A percentile compares a stretch with the other conserved stretches of the same genome.
phyloP scores from a whole-genome alignment of 2,113 vertebrate species.

The Eurypyga helias region DNA sequence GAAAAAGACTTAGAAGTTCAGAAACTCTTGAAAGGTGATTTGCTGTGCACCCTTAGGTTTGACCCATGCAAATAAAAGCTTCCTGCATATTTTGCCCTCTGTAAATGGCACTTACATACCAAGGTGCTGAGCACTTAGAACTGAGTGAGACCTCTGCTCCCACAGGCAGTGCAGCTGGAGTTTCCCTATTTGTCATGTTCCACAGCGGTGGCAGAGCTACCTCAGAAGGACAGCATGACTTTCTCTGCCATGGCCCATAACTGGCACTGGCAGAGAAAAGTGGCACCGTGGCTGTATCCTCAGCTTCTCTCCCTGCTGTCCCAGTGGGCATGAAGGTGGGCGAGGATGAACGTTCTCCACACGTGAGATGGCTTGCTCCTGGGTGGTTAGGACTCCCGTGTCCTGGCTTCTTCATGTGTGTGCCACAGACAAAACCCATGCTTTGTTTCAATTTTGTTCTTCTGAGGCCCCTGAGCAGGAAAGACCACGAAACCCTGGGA shows the following conservation, averaged over 20 bases:
- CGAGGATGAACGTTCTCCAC: rapidly evolving
- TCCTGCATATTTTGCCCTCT: not conserved
- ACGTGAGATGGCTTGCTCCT: rapidly evolving
- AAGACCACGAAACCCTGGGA: not conserved
- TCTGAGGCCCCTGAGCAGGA: not conserved
- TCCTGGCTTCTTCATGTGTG: not conserved
- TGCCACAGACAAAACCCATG: not conserved
- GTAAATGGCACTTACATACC: not conserved
- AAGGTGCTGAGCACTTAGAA: not conserved
- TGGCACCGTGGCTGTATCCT: not conserved
- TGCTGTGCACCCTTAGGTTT: not conserved
- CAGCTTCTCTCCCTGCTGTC: rapidly evolving
- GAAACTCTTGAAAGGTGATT: not conserved
- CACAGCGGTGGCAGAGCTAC: not conserved
- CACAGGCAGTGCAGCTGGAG: not conserved
- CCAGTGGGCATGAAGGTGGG: rapidly evolving
- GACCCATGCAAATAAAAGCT: not conserved
- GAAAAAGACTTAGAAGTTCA: not conserved
- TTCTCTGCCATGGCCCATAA: not conserved
- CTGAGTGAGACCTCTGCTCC: not conserved
- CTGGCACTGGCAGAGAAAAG: not conserved
- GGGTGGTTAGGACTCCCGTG: not conserved
- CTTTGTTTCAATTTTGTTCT: not conserved
- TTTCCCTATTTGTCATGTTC: not conserved
- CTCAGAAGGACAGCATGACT: not conserved